Conservation (phyloP, 1,140 invertebrate species). For the Whitmania pigra region DNA sequence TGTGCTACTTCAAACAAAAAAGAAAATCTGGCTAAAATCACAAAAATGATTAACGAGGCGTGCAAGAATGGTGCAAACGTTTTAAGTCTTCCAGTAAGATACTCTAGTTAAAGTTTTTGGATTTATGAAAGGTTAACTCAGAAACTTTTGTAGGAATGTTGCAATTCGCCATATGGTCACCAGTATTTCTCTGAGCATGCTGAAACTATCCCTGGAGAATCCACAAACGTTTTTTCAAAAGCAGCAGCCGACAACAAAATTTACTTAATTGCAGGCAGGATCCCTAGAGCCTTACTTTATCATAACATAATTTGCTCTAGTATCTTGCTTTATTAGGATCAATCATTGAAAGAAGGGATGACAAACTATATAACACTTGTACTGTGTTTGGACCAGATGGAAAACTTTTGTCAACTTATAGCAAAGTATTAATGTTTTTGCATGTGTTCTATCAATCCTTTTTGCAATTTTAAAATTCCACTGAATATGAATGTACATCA, state of each 20-base stretch:
- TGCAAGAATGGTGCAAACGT: conserved; percentile 61
- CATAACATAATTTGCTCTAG: conserved; percentile 1
- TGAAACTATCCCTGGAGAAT: conserved; percentile 61
- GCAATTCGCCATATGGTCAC: conserved; percentile 84
- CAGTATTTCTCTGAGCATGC: conserved; percentile 74
- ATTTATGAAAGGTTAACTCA: not conserved
- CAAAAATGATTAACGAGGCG: conserved; percentile 59
- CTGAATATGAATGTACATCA: not conserved
- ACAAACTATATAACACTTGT: conserved; percentile 74
- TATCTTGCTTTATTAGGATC: conserved; percentile 47
- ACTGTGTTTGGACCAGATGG: conserved; percentile 72
- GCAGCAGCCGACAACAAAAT: conserved; percentile 64
- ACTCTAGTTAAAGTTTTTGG: not conserved
- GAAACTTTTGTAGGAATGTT: conserved; percentile 59
- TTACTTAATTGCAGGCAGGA: conserved; percentile 62
- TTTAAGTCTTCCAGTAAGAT: conserved; percentile 56
- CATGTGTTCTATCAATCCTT: not conserved
- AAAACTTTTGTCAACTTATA: conserved; percentile 49
- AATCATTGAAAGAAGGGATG: conserved; percentile 61
- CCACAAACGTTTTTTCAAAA: conserved; percentile 55
- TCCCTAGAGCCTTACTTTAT: not conserved
- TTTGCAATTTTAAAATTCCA: not conserved
- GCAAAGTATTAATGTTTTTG: conserved; percentile 39
- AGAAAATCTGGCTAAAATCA: conserved; percentile 60
- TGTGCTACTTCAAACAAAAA: conserved; percentile 59